These are phyloP conservation scores for Nomada goodeniana DNA, from an alignment of 2,888 invertebrate species.

Conservation along the genomic window DNA sequence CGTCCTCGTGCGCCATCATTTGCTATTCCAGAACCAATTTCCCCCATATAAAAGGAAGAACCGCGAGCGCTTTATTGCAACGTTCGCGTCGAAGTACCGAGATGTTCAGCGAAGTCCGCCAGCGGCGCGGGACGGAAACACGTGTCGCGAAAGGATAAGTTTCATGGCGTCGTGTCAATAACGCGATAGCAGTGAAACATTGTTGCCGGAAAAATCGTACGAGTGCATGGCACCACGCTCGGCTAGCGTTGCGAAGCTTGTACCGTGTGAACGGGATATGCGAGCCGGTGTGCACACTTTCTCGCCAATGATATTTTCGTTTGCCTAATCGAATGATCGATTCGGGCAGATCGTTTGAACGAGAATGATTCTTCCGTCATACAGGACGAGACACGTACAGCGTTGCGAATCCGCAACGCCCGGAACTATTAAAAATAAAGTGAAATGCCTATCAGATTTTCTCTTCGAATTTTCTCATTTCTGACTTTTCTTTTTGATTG, in stretches of 20 bases:
- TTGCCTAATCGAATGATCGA: no score
- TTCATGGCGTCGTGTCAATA: constrained; percentile 26
- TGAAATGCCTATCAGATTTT: no score
- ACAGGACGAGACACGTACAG: no score
- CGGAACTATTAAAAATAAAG: no score
- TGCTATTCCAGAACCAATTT: constrained; percentile 45
- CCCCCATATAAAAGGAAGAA: constrained; percentile 40
- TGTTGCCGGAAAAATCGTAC: background rate
- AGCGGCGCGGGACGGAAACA: constrained; percentile 20
- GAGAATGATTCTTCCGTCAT: no score
- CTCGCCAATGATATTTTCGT: background rate
- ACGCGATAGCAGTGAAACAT: background rate
- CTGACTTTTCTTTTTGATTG: no score
- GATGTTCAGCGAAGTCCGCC: constrained; percentile 26
- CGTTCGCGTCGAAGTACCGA: constrained; percentile 7
- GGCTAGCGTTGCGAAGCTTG: background rate
- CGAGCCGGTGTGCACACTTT: background rate
- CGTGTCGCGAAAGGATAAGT: constrained; percentile 14
- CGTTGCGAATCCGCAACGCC: no score
- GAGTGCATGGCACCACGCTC: background rate
- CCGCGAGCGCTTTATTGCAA: constrained; percentile 30
- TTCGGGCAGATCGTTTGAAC: no score
- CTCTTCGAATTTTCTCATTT: no score
- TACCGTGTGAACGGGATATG: background rate
- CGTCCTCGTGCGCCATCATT: constrained; percentile 25